Evolutionary conservation across 2,113 vertebrate species (phyloP), one percentile per base, ranked within the genome.

Genomic region (Oxygymnocypris stewartii): DNA sequence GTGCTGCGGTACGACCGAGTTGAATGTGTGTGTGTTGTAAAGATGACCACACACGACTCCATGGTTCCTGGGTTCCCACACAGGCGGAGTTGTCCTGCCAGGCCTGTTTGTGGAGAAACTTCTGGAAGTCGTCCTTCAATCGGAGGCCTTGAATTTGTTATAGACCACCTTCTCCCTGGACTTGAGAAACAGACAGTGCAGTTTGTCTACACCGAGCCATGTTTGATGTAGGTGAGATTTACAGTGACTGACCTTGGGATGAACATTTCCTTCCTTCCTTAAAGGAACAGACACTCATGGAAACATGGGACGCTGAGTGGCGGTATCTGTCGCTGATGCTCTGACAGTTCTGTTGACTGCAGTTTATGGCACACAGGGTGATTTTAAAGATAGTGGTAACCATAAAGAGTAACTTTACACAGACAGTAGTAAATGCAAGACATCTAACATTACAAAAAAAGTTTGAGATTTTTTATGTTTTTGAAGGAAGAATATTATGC

Each of bases 21-120:
- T 35, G 63, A 75, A 31, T 77, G 31, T 31, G 6, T 80, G 51
- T 23, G 6, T 74, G 69, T 42, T 76, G 71, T 78, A 59, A 85
- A 82, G 84, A 69, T 71, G 79, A 86, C 87, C 61, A 61, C 87
- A 83, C 81, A 82, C 54, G 63, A 51, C 63, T 83, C 65, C 16
- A 69, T 31, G 80, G 59, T 77, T 85, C 77, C 65, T 61, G 69
- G 47, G 74, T 77, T 85, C 83, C 69, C 79, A n/a, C 37, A 18
- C 42, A 80, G 82, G 47, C 78, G 73, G 77, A 75, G 74, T 28
- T 77, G 59, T 57, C 28, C 37, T 86, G 82, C 74, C 75, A 76
- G 69, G 25, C 69, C 69, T 75, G 79, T 54, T 86, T 59, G 71
- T 75, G 69, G 67, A 79, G 78, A 59, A 65, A 18, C 65, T 84